A percentile compares a stretch with the other conserved stretches of the same genome.
Evolutionary conservation across 2,797 vertebrate species (phyloP).

Genomic region (Arnoldichthys spilopterus): DNA sequence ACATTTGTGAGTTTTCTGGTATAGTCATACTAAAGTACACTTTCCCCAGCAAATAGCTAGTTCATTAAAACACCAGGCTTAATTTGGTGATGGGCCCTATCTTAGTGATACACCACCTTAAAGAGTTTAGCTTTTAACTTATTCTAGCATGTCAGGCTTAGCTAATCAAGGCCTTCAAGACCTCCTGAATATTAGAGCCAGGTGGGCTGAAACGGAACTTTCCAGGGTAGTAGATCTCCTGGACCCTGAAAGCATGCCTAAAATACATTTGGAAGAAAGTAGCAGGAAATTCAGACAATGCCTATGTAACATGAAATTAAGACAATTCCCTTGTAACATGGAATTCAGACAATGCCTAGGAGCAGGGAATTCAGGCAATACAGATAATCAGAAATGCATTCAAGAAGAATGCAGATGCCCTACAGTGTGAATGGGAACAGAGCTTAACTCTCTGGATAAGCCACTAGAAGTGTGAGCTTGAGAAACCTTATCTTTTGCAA

Average conservation of each 20-base stretch:
- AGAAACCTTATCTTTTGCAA: neutral
- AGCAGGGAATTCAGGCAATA: no score
- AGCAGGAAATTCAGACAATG: neutral
- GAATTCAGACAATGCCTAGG: neutral
- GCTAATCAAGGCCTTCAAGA: neutral
- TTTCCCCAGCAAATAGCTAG: neutral
- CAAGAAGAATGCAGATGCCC: neutral
- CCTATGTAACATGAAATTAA: neutral
- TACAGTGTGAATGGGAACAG: neutral
- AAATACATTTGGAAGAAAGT: neutral
- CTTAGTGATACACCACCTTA: neutral
- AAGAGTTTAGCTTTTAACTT: neutral
- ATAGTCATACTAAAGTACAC: neutral
- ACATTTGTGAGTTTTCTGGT: neutral
- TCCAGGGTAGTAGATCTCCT: neutral
- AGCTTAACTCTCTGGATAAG: neutral
- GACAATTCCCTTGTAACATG: neutral
- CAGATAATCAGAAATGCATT: neutral
- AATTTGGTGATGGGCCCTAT: neutral
- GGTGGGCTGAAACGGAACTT: neutral
- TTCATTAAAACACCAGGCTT: neutral
- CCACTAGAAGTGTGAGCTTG: neutral
- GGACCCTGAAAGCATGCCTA: neutral
- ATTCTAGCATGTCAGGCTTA: neutral
- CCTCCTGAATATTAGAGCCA: neutral